These are phyloP conservation scores for Petrocephalus sullivani DNA, from an alignment of 2,797 vertebrate species.

Conservation along the genomic window DNA sequence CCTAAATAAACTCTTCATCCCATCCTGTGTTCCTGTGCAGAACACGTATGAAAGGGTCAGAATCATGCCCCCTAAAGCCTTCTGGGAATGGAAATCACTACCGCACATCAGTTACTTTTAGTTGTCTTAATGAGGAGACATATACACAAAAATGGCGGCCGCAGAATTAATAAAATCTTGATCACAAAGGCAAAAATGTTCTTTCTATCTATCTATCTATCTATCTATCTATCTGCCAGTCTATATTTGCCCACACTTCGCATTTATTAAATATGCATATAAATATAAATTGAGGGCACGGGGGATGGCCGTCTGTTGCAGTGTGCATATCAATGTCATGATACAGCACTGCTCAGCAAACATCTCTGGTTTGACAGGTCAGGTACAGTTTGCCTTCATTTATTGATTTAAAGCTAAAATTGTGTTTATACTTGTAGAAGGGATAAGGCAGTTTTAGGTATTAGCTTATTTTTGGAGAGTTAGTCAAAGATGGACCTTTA, in stretches of 20 bases:
- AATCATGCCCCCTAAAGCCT: background rate
- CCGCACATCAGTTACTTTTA: background rate
- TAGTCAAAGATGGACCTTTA: constrained; percentile 43
- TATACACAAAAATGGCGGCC: background rate
- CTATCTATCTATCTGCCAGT: background rate
- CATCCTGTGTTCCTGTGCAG: background rate
- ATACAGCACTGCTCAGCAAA: background rate
- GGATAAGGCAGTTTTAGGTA: background rate
- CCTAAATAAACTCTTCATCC: background rate
- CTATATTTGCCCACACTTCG: background rate
- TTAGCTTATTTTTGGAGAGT: background rate
- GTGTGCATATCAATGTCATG: background rate
- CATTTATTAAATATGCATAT: background rate
- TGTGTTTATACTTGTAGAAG: background rate
- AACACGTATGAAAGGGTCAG: background rate
- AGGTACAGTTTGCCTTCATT: background rate
- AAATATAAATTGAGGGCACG: background rate
- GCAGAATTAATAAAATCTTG: background rate
- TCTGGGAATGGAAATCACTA: background rate
- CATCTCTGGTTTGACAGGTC: background rate
- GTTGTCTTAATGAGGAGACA: background rate
- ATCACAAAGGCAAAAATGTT: background rate
- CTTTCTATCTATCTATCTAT: background rate
- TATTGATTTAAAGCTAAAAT: constrained; percentile 11
- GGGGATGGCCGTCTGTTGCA: background rate